phyloP scores from a whole-genome alignment of 2,888 invertebrate species.

The Pharmacophagus antenor region DNA sequence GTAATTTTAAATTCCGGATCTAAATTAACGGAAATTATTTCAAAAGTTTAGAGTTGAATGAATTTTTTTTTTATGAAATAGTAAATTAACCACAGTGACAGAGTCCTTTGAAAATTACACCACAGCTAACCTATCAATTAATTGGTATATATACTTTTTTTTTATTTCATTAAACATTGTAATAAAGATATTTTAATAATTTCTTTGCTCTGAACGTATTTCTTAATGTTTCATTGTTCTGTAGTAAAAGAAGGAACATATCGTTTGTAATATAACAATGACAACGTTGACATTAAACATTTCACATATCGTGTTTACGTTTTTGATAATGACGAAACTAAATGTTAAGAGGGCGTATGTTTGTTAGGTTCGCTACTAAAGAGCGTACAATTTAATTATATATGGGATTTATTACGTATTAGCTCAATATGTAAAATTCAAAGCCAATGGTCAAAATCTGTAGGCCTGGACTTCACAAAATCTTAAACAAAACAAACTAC shows the following conservation, averaged over 20 bases:
- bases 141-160: neutral
- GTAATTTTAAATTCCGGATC: too few relatives aligned
- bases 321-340: conserved; percentile 33
- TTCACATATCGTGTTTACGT: conserved; percentile 39
- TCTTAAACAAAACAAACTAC: too few relatives aligned
- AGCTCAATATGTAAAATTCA: too few relatives aligned
- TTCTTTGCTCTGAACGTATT: neutral
- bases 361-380: neutral
- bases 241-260: conserved; percentile 6
- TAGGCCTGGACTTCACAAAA: too few relatives aligned
- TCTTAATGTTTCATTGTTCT: conserved; percentile 9
- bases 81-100: too few relatives aligned
- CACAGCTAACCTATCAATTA: neutral
- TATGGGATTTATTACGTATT: too few relatives aligned
- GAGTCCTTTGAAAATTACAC: too few relatives aligned
- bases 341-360: neutral
- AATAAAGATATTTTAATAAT: neutral
- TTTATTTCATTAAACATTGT: neutral
- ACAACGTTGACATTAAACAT: conserved; percentile 44
- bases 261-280: conserved; percentile 37
- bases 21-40: too few relatives aligned
- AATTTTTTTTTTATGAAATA: too few relatives aligned
- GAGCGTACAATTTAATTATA: neutral
- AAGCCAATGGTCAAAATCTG: too few relatives aligned
- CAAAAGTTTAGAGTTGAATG: too few relatives aligned